Evolutionary conservation across 2,797 vertebrate genomes (phyloP).

Genomic region (Parauchenoglanis ngamensis): DNA sequence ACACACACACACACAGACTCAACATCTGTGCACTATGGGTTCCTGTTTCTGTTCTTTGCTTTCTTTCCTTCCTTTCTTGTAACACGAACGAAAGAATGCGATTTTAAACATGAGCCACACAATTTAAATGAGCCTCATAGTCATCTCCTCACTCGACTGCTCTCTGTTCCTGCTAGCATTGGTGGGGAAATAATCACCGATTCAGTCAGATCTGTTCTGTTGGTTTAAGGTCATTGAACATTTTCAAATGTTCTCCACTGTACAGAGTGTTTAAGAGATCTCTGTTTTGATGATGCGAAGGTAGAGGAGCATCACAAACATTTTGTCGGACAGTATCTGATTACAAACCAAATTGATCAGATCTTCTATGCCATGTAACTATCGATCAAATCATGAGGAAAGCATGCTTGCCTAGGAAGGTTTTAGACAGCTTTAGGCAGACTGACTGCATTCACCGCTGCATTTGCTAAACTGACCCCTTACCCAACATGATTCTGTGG

Average conservation of each 20-base stretch:
- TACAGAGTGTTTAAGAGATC: not conserved
- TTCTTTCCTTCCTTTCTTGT: not conserved
- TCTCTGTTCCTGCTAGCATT: too few species aligned
- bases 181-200: not conserved
- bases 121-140: too few species aligned
- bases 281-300: not conserved
- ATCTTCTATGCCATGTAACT: too few species aligned
- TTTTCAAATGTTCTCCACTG: not conserved
- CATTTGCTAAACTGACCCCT: not conserved
- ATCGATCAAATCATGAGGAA: not conserved
- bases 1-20: not conserved
- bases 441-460: not conserved
- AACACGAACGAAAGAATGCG: not conserved
- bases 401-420: not conserved
- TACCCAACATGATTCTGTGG: not conserved
- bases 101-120: too few species aligned
- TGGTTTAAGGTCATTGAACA: not conserved
- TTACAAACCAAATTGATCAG: not conserved
- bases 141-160: too few species aligned
- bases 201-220: not conserved
- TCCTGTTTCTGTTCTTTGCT: slow-evolving; percentile 5
- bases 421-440: not conserved
- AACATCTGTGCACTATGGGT: slow-evolving; percentile 9
- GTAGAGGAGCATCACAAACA: not conserved
- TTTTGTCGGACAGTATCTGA: not conserved